These are phyloP conservation scores for Babyrousa celebensis DNA, from an alignment of 2,797 vertebrate species.

Conservation along the genomic window DNA sequence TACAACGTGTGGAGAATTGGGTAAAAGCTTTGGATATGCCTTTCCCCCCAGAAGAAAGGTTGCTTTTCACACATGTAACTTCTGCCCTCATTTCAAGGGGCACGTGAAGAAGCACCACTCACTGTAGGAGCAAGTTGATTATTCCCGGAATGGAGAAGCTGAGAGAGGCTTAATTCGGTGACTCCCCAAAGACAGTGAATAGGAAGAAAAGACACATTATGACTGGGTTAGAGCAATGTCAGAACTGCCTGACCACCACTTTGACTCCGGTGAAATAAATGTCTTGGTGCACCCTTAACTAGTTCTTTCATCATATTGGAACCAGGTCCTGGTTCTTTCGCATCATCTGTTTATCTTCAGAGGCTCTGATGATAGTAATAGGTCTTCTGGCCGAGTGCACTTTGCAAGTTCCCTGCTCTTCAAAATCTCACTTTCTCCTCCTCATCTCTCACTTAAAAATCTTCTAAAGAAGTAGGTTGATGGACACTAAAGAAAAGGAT, in stretches of 20 bases:
- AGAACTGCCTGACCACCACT: background rate
- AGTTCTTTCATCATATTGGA: background rate
- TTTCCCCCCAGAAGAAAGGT: background rate
- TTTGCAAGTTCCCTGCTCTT: background rate
- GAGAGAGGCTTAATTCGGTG: background rate
- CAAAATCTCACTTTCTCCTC: background rate
- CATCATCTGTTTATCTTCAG: constrained; percentile 33
- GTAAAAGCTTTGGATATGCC: background rate
- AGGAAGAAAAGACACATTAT: background rate
- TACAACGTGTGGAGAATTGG: background rate
- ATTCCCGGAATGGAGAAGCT: background rate
- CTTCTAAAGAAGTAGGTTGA: background rate
- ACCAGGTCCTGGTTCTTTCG: background rate
- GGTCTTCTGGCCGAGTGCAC: background rate
- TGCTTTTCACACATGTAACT: background rate
- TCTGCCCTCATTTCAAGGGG: background rate
- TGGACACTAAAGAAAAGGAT: background rate
- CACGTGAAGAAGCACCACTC: background rate
- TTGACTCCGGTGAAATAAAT: background rate
- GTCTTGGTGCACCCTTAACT: background rate
- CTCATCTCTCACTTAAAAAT: background rate
- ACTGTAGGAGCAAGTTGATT: background rate
- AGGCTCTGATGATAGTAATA: background rate
- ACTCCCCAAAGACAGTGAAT: background rate
- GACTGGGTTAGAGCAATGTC: background rate